phyloP scores from a whole-genome alignment of 2,797 vertebrate genomes.

The Smutsia gigantea region DNA sequence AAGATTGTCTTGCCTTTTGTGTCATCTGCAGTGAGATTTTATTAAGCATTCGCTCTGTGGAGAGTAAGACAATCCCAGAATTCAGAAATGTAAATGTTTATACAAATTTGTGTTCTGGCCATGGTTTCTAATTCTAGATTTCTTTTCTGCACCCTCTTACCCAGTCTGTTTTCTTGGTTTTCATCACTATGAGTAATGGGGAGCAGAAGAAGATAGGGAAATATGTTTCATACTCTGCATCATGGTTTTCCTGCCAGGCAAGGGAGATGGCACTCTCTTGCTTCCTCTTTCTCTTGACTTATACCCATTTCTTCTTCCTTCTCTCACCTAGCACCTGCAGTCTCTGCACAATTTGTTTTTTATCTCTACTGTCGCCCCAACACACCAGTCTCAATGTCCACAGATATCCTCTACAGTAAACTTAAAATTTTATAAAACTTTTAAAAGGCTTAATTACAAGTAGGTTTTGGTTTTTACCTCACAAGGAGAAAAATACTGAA shows the following conservation, averaged over 20 bases:
- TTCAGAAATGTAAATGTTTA: not conserved
- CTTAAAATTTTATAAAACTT: not conserved
- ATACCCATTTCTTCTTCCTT: not conserved
- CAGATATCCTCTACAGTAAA: not conserved
- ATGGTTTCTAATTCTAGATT: not conserved
- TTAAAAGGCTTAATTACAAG: not conserved
- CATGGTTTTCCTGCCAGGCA: not conserved
- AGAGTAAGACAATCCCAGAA: not conserved
- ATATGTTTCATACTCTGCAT: not conserved
- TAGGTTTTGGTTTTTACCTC: not conserved
- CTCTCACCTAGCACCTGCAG: not conserved
- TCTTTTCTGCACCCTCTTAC: not conserved
- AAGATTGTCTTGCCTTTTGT: not conserved
- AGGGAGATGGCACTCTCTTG: not conserved
- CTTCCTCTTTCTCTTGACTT: not conserved
- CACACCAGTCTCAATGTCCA: not conserved
- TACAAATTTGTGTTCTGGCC: not conserved
- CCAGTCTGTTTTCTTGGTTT: not conserved
- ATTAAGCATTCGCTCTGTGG: not conserved
- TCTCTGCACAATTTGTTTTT: not conserved
- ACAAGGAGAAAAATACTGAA: not conserved
- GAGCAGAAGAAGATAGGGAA: not conserved
- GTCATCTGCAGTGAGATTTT: not conserved
- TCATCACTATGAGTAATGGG: not conserved
- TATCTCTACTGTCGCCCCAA: not conserved